These are phyloP conservation scores for Ramazzottius varieornatus DNA, from an alignment of 2,888 invertebrate species.

Conservation along the genomic window DNA sequence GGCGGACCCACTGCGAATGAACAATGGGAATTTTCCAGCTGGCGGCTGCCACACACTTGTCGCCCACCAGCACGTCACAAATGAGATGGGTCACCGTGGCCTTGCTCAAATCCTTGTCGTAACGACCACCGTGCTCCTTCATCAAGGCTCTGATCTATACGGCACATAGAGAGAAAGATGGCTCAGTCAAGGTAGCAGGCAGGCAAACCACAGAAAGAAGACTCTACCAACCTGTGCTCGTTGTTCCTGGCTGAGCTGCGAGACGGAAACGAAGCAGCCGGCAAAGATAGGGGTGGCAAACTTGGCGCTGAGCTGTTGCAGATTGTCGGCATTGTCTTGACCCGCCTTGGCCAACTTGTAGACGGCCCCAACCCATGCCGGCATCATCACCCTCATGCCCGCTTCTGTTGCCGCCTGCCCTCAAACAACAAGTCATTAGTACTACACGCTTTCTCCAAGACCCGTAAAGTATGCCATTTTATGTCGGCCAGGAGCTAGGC, in stretches of 20 bases:
- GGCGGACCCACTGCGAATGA: not conserved
- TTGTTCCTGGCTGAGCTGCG: not conserved
- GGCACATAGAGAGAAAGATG: too few relatives aligned
- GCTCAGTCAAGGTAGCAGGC: too few relatives aligned
- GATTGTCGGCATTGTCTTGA: too few relatives aligned
- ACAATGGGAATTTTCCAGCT: not conserved
- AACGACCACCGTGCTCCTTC: not conserved
- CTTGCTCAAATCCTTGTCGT: not conserved
- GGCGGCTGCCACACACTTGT: not conserved
- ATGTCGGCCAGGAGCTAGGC: too few relatives aligned
- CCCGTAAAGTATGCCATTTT: too few relatives aligned
- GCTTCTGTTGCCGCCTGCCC: not conserved
- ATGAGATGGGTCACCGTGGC: not conserved
- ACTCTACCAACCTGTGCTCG: too few relatives aligned
- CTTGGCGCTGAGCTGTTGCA: not conserved
- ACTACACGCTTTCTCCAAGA: too few relatives aligned
- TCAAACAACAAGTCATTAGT: too few relatives aligned
- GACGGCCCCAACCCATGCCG: not conserved
- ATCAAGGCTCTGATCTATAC: not conserved
- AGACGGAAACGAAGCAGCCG: not conserved
- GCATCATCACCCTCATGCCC: not conserved
- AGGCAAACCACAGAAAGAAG: too few relatives aligned
- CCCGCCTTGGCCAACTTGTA: not conserved
- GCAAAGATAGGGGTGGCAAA: not conserved
- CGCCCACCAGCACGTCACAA: not conserved